phyloP scores from a whole-genome alignment of 2,797 vertebrate genomes.

The Lagodon rhomboides region DNA sequence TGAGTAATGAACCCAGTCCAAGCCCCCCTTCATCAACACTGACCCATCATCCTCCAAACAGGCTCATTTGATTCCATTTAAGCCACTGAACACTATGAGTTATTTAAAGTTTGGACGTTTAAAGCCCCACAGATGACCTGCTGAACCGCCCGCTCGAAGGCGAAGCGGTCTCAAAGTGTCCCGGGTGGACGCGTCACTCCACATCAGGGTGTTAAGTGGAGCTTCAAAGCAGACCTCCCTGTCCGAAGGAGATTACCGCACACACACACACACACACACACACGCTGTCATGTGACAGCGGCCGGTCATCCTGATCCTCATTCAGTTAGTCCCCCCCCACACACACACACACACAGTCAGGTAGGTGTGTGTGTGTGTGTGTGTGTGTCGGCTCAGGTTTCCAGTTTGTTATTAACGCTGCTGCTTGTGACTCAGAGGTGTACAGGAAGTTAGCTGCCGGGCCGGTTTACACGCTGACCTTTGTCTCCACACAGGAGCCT shows the following conservation, averaged over 20 bases:
- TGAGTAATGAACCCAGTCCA: neutral
- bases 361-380: constrained; percentile 9
- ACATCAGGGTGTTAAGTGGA: constrained; percentile 41
- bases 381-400: constrained; percentile 3
- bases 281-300: constrained; percentile 70
- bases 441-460: neutral
- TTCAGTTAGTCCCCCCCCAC: constrained; percentile 44
- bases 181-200: constrained; percentile 52
- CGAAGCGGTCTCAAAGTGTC: constrained; percentile 12
- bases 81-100: too few species aligned
- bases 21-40: too few species aligned
- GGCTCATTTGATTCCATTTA: too few species aligned
- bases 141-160: neutral
- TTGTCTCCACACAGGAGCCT: neutral
- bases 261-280: neutral
- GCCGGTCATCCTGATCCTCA: constrained; percentile 57
- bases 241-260: constrained; percentile 61
- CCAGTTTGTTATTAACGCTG: constrained; percentile 49
- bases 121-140: neutral
- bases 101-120: too few species aligned
- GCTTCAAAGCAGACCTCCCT: constrained; percentile 77
- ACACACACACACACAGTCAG: constrained; percentile 20
- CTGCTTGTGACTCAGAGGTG: neutral
- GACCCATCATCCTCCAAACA: too few species aligned
- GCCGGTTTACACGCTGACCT: neutral